Conservation (phyloP, 2,888 invertebrate genomes). For the Napeogenes sylphis region DNA sequence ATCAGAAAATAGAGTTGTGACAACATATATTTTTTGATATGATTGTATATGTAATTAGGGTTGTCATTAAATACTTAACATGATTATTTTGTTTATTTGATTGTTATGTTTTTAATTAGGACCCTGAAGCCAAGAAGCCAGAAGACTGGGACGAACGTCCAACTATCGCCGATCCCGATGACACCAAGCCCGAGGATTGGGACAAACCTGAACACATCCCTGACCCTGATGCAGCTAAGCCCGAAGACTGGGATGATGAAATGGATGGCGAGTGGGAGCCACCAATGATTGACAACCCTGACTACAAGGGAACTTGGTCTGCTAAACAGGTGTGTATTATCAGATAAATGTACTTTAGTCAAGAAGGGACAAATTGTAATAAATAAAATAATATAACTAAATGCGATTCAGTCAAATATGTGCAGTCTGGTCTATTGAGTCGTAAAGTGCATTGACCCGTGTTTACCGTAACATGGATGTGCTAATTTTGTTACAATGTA, state of each 20-base stretch:
- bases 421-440: slow-evolving; percentile 9
- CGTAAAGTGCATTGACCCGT: slow-evolving; percentile 26
- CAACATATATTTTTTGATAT: too few relatives aligned
- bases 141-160: slow-evolving; percentile 97
- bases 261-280: slow-evolving; percentile 99
- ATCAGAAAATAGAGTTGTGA: too few relatives aligned
- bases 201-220: slow-evolving; percentile 99
- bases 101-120: slow-evolving; percentile 42
- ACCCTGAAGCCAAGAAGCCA: slow-evolving; percentile 97
- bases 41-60: too few relatives aligned
- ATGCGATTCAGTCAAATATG: not conserved
- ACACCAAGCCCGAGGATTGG: slow-evolving; percentile 98
- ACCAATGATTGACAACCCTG: slow-evolving; percentile 99
- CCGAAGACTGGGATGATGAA: slow-evolving; percentile 99
- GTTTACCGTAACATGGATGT: slow-evolving; percentile 23
- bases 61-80: too few relatives aligned
- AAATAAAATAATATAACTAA: not conserved
- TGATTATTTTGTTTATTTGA: slow-evolving; percentile 1
- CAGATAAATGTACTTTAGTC: not conserved
- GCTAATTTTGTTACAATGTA: slow-evolving; percentile 5
- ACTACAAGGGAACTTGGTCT: slow-evolving; percentile 99
- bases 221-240: slow-evolving; percentile 97
- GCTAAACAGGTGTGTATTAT: slow-evolving; percentile 86
- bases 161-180: slow-evolving; percentile 96
- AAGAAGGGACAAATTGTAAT: not conserved